Conservation (phyloP, 2,797 vertebrate genomes). For the Centroberyx gerrardi region DNA sequence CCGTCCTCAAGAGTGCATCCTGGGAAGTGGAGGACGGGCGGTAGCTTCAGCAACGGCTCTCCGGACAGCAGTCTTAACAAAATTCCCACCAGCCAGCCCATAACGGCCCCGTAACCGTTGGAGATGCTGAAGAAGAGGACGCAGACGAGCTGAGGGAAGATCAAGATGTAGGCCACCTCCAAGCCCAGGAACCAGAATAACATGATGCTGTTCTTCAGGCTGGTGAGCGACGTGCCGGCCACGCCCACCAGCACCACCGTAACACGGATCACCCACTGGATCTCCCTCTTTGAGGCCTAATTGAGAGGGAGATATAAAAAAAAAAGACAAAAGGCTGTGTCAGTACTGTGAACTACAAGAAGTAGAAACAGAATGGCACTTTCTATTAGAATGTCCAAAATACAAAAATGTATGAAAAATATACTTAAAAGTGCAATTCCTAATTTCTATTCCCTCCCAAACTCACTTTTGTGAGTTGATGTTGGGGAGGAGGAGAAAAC, state of each 20-base stretch:
- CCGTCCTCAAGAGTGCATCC: slow-evolving; percentile 66
- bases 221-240: slow-evolving; percentile 64
- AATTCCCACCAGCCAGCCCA: slow-evolving; percentile 27
- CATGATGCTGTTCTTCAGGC: slow-evolving; percentile 52
- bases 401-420: no score
- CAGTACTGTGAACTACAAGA: no score
- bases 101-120: slow-evolving; percentile 74
- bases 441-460: no score
- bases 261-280: slow-evolving; percentile 76
- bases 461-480: no score
- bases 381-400: no score
- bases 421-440: no score
- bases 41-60: slow-evolving; percentile 50
- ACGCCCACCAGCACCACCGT: slow-evolving; percentile 75
- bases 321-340: no score
- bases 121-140: slow-evolving; percentile 74
- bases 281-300: slow-evolving; percentile 81
- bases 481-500: no score
- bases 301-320: no score
- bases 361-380: no score
- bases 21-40: slow-evolving; percentile 73
- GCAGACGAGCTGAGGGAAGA: slow-evolving; percentile 84
- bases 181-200: slow-evolving; percentile 70
- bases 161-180: slow-evolving; percentile 75
- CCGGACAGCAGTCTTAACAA: slow-evolving; percentile 48